A percentile compares a stretch with the other conserved stretches of the same genome.
phyloP scores from a whole-genome alignment of 2,888 invertebrate genomes.

The Megaustenia siamemsis region DNA sequence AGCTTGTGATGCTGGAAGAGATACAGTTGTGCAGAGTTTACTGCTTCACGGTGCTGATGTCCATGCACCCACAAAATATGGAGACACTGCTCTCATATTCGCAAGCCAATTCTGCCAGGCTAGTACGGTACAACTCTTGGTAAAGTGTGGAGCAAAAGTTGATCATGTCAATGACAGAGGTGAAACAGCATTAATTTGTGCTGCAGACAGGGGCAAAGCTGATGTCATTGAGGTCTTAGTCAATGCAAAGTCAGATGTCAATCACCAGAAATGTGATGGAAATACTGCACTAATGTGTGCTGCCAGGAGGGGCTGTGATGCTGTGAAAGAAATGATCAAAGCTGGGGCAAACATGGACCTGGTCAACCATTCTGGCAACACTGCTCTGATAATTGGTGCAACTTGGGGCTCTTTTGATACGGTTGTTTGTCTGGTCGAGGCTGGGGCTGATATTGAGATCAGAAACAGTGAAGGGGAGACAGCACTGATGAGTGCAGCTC shows the following conservation, averaged over 20 bases:
- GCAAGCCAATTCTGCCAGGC: constrained; percentile 42
- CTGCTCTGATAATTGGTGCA: constrained; percentile 35
- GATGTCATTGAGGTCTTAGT: constrained; percentile 44
- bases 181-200: constrained; percentile 49
- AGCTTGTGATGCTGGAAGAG: constrained; percentile 39
- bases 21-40: constrained; percentile 25
- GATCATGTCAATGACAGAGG: constrained; percentile 50
- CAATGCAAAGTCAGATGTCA: constrained; percentile 32
- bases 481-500: constrained; percentile 53
- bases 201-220: constrained; percentile 49
- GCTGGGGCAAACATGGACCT: constrained; percentile 25
- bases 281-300: constrained; percentile 50
- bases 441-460: constrained; percentile 42
- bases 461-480: constrained; percentile 55
- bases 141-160: constrained; percentile 17
- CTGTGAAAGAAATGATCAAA: constrained; percentile 14
- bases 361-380: constrained; percentile 24
- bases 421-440: constrained; percentile 12
- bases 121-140: not conserved
- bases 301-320: constrained; percentile 30
- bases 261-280: constrained; percentile 42
- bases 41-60: constrained; percentile 34
- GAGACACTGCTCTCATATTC: constrained; percentile 37
- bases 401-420: constrained; percentile 38
- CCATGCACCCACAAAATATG: constrained; percentile 29